Percentiles rank a stretch among this genome's conserved stretches.
These are phyloP conservation scores for Penaeus chinensis DNA, from an alignment of 1,140 invertebrate species.

Conservation along the genomic window DNA sequence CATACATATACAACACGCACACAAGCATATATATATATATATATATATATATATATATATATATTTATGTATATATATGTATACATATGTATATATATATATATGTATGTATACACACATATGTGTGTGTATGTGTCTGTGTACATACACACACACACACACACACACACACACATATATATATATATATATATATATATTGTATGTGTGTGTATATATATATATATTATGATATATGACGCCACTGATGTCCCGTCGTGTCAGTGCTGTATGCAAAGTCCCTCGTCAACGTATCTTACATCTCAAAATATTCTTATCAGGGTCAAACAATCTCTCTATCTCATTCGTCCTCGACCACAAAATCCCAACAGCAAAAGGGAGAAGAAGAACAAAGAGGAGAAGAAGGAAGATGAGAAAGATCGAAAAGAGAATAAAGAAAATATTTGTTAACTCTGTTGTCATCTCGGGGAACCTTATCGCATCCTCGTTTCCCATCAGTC, in stretches of 20 bases:
- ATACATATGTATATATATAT: constrained; percentile 62
- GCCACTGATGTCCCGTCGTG: not conserved
- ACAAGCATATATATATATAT: not conserved
- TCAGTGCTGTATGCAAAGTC: not conserved
- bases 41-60: constrained; percentile 11
- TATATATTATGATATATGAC: not conserved
- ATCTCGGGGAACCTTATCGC: too few relatives aligned
- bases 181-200: constrained; percentile 64
- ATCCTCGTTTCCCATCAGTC: too few relatives aligned
- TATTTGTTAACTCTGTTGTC: too few relatives aligned
- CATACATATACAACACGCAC: not conserved
- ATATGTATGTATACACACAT: constrained; percentile 64
- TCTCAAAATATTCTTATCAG: too few relatives aligned
- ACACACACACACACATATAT: constrained; percentile 64
- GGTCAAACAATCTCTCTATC: too few relatives aligned
- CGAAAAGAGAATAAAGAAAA: too few relatives aligned
- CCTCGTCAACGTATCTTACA: too few relatives aligned
- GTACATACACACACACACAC: constrained; percentile 62
- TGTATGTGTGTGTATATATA: constrained; percentile 34
- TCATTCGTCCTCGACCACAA: too few relatives aligned
- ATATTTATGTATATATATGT: constrained; percentile 64
- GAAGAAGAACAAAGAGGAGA: too few relatives aligned
- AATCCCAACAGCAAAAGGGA: too few relatives aligned
- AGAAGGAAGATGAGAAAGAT: too few relatives aligned
- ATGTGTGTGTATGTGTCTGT: constrained; percentile 53